Percentiles rank a stretch among this genome's conserved stretches.
Evolutionary conservation across 2,797 vertebrate genomes (phyloP).

Genomic region (Parotocinclus haroldoi): DNA sequence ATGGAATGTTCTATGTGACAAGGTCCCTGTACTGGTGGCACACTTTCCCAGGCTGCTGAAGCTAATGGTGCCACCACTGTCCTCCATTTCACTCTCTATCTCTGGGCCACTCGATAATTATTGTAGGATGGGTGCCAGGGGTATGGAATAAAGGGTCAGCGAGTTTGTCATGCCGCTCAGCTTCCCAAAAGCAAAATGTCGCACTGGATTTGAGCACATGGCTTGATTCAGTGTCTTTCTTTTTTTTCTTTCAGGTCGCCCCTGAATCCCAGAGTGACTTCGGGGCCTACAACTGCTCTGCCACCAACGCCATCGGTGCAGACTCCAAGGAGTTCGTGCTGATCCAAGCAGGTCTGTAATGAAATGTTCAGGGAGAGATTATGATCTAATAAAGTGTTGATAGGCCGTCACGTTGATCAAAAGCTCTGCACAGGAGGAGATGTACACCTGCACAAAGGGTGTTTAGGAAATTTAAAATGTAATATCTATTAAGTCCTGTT

Average conservation of each 20-base stretch:
- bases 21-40: conserved; percentile 23
- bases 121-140: conserved; percentile 30
- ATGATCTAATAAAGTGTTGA: no score
- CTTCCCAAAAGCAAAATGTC: conserved; percentile 21
- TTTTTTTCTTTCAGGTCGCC: conserved; percentile 55
- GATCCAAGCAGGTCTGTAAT: conserved; percentile 86
- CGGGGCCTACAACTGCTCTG: conserved; percentile 96
- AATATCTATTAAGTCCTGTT: no score
- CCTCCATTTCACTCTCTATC: conserved; percentile 10
- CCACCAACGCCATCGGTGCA: conserved; percentile 84
- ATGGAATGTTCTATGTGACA: conserved; percentile 33
- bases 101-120: conserved; percentile 38
- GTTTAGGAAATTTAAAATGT: no score
- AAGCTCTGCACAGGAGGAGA: no score
- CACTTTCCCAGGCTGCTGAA: conserved; percentile 36
- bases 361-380: no score
- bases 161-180: conserved; percentile 29
- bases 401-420: no score
- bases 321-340: conserved; percentile 95
- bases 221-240: conserved; percentile 13
- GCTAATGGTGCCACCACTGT: conserved; percentile 22
- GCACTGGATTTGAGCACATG: conserved; percentile 12
- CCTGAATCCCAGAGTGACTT: conserved; percentile 90
- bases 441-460: no score
- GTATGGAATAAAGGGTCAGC: conserved; percentile 33